These are phyloP conservation scores for Phalera bucephala DNA, from an alignment of 2,888 invertebrate species.

Conservation along the genomic window DNA sequence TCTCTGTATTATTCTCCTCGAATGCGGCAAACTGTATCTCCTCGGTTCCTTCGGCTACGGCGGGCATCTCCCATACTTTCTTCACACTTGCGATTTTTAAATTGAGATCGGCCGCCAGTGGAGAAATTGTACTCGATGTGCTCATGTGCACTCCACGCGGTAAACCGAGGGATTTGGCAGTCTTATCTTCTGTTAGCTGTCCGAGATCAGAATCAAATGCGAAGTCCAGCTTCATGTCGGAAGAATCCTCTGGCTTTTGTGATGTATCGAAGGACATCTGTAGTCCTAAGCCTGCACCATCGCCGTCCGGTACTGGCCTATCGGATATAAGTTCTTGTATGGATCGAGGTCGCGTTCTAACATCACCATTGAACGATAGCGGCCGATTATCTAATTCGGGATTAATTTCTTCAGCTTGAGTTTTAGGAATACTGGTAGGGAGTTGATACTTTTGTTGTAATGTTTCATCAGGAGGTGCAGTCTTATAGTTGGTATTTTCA, in stretches of 20 bases:
- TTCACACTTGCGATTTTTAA: conserved; percentile 97
- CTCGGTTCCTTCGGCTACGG: conserved; percentile 84
- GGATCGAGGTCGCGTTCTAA: conserved; percentile 65
- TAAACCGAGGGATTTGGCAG: conserved; percentile 71
- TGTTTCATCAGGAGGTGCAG: conserved; percentile 86
- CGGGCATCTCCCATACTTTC: conserved; percentile 93
- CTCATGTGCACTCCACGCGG: conserved; percentile 85
- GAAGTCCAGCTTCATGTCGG: conserved; percentile 96
- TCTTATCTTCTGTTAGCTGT: conserved; percentile 89
- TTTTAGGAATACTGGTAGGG: conserved; percentile 64
- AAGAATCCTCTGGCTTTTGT: conserved; percentile 88
- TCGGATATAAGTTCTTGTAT: conserved; percentile 76
- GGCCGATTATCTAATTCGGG: conserved; percentile 76
- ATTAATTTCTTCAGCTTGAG: conserved; percentile 73
- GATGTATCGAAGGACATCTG: conserved; percentile 86
- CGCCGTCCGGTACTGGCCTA: conserved; percentile 61
- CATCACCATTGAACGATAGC: conserved; percentile 69
- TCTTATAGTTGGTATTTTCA: conserved; percentile 95
- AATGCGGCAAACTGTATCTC: conserved; percentile 74
- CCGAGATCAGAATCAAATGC: conserved; percentile 93
- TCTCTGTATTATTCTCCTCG: conserved; percentile 70
- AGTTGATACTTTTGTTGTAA: conserved; percentile 85
- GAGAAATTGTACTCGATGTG: conserved; percentile 88
- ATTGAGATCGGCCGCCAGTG: conserved; percentile 94
- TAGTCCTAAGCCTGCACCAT: conserved; percentile 77